Conservation (phyloP, 1,140 invertebrate genomes). For the Zaprionus vittiger region DNA sequence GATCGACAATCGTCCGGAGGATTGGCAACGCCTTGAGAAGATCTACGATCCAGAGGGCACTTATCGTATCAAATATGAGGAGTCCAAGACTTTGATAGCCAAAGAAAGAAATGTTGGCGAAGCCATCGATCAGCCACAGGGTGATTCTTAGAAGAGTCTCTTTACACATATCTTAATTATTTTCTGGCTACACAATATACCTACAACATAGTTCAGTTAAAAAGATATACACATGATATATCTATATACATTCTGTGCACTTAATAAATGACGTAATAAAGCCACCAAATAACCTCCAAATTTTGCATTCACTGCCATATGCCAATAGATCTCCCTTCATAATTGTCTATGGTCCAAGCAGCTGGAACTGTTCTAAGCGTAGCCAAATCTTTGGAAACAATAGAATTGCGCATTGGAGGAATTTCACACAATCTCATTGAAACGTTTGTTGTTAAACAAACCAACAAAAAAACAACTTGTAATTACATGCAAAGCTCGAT, state of each 20-base stretch:
- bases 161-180: background rate
- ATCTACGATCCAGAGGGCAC: slow-evolving; percentile 87
- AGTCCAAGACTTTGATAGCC: slow-evolving; percentile 36
- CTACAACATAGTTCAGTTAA: background rate
- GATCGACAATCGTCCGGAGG: slow-evolving; percentile 85
- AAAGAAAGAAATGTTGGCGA: background rate
- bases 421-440: slow-evolving; percentile 16
- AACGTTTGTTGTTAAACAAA: slow-evolving; percentile 13
- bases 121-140: slow-evolving; percentile 4
- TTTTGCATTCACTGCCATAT: background rate
- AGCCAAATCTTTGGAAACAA: background rate
- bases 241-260: background rate
- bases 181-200: background rate
- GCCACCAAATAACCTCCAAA: background rate
- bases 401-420: slow-evolving; percentile 2
- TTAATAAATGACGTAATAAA: background rate
- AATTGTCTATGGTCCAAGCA: background rate
- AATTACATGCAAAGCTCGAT: slow-evolving; percentile 25
- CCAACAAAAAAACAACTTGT: background rate
- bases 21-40: slow-evolving; percentile 86
- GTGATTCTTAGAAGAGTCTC: slow-evolving; percentile 2
- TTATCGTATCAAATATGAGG: slow-evolving; percentile 83
- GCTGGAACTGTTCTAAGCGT: background rate
- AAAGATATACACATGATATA: background rate
- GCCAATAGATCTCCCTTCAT: background rate